Evolutionary conservation across 1,140 invertebrate genomes (phyloP).

Genomic region (Mactra quadrangularis): DNA sequence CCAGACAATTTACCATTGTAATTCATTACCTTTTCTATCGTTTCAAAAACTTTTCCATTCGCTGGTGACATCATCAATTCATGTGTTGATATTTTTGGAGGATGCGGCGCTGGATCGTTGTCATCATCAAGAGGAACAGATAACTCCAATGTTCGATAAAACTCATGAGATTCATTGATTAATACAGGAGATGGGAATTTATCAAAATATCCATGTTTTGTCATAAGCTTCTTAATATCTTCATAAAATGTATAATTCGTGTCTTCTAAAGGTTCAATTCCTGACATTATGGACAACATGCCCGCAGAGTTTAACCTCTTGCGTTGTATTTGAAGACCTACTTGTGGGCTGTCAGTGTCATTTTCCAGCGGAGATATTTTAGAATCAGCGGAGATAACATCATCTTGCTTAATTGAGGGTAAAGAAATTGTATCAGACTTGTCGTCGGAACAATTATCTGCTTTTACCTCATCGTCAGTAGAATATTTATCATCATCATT

Average conservation of each 20-base stretch:
- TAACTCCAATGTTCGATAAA: conserved; percentile 10
- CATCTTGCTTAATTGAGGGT: too few species aligned
- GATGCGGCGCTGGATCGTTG: conserved; percentile 5
- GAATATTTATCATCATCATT: neutral
- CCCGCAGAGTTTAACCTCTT: conserved; percentile 16
- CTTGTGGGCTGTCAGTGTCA: conserved; percentile 18
- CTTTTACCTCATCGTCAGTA: neutral
- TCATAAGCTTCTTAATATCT: conserved; percentile 21
- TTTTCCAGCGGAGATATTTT: neutral
- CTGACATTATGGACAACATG: conserved; percentile 20
- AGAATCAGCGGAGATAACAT: neutral
- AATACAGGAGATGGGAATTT: conserved; percentile 15
- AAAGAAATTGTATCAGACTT: too few species aligned
- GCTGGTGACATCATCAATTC: too few species aligned
- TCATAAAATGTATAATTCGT: conserved; percentile 3
- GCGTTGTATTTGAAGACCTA: conserved; percentile 24
- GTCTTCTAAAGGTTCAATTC: conserved; percentile 31
- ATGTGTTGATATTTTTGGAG: neutral
- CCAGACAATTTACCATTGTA: too few species aligned
- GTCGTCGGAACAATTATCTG: too few species aligned
- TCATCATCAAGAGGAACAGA: conserved; percentile 27
- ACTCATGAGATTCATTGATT: conserved; percentile 35
- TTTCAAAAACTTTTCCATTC: too few species aligned
- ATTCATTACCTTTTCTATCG: too few species aligned
- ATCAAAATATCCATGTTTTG: conserved; percentile 37